Percentiles rank a stretch among this genome's conserved stretches.
These are phyloP conservation scores for Acleris literana DNA, from an alignment of 2,888 invertebrate species.

Conservation along the genomic window DNA sequence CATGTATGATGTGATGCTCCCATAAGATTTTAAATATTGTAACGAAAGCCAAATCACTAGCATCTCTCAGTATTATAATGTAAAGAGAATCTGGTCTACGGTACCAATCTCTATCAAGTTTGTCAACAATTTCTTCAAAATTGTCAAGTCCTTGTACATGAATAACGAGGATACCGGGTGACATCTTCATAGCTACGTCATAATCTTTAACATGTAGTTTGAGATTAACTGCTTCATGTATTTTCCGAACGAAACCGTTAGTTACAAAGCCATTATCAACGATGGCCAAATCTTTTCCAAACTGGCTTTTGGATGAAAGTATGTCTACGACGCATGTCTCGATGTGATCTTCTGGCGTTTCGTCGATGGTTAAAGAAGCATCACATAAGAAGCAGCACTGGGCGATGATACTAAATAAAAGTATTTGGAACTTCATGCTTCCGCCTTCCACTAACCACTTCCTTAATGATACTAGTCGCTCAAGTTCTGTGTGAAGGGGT, in stretches of 20 bases:
- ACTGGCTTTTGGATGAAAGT: conserved; percentile 10
- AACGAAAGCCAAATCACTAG: background rate
- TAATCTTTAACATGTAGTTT: conserved; percentile 1
- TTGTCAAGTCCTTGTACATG: background rate
- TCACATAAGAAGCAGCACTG: background rate
- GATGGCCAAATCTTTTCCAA: conserved; percentile 8
- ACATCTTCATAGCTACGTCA: background rate
- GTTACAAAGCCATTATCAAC: conserved; percentile 4
- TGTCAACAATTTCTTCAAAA: background rate
- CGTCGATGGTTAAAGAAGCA: background rate
- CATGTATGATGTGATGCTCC: conserved; percentile 26
- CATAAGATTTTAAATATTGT: conserved; percentile 2
- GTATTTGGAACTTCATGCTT: too few relatives aligned
- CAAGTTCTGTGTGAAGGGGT: too few relatives aligned
- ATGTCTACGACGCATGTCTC: conserved; percentile 4
- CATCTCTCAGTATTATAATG: background rate
- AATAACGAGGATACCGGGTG: conserved; percentile 1
- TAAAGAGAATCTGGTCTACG: conserved; percentile 3
- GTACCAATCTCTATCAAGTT: conserved; percentile 10
- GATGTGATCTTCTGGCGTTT: background rate
- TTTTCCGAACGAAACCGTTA: background rate
- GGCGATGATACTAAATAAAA: background rate
- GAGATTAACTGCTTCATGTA: conserved; percentile 6
- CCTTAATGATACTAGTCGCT: too few relatives aligned
- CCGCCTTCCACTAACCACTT: too few relatives aligned